Evolutionary conservation across 1,140 invertebrate genomes (phyloP), one percentile per base, ranked within the genome.

Genomic region (Littorina saxatilis): DNA sequence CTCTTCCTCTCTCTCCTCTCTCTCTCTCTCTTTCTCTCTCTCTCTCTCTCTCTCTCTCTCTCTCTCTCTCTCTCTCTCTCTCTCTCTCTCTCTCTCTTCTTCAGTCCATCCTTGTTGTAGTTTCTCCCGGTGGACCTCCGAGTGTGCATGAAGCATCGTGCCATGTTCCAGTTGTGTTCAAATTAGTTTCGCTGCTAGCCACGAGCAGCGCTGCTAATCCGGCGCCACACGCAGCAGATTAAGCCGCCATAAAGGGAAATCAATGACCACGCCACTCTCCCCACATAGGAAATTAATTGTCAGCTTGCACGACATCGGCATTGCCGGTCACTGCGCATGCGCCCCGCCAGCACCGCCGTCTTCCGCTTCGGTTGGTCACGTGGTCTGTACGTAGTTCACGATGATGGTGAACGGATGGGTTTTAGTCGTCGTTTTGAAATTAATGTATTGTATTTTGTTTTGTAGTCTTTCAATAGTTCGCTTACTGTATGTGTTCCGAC

Each of bases 1-100:
- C 73, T 77, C 55, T 63, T 39, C 72, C 66, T 47, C 37, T 80
- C 79, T 23, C 39, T 55, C 27, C 72, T 39, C 55, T 81, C 72
- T 81, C n/a, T 76, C 52, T 81, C 73, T 81, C 35, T 61, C 80
- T 81, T 35, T 55, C 70, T 81, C 80, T 81, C 70, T 29, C 27
- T 81, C n/a, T 78, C 20, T 55, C 47, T 78, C n/a, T 78, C 70
- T 35, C 39, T 73, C 66, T 47, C 66, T 47, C 39, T 52, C 72
- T 77, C 50, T 50, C 43, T 37, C 70, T 11, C 72, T 50, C 50
- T 35, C 39, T 77, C 80, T 47, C 70, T 52, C 70, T 77, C 39
- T 77, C 70, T 35, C 70, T 32, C 52, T 58, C 40, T 50, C 35
- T 74, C 39, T 40, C 39, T 23, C 75, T 55, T 35, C 32, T 35